Conservation (phyloP, 2,797 vertebrate species). For the Trachops cirrhosus region DNA sequence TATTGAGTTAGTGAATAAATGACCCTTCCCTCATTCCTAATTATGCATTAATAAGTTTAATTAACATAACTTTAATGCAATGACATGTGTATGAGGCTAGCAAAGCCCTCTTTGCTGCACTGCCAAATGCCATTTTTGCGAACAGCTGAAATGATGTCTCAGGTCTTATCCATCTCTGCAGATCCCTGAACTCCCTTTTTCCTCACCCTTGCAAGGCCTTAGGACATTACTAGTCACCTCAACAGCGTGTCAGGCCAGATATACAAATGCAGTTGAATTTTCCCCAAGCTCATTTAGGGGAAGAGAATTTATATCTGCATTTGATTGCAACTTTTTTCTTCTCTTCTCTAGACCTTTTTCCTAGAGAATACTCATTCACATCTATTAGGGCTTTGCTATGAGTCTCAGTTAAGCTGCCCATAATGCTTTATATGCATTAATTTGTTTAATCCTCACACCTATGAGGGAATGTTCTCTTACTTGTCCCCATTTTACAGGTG, state of each 20-base stretch:
- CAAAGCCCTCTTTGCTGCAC: not conserved
- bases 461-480: not conserved
- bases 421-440: not conserved
- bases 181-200: not conserved
- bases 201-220: not conserved
- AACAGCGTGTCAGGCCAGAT: not conserved
- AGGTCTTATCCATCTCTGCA: not conserved
- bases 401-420: not conserved
- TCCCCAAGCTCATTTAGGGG: not conserved
- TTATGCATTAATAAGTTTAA: not conserved
- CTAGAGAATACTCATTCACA: not conserved
- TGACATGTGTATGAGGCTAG: not conserved
- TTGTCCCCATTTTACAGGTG: not conserved
- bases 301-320: not conserved
- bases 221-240: not conserved
- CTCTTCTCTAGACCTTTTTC: not conserved
- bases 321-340: not conserved
- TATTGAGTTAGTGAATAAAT: not conserved
- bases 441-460: not conserved
- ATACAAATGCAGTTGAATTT: not conserved
- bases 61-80: not conserved
- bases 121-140: not conserved
- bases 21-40: not conserved
- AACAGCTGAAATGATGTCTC: not conserved
- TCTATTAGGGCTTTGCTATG: not conserved